Percentiles rank a stretch among this genome's conserved stretches.
These are phyloP conservation scores for Syrista parreyssii DNA, from an alignment of 2,888 invertebrate genomes.

Conservation along the genomic window DNA sequence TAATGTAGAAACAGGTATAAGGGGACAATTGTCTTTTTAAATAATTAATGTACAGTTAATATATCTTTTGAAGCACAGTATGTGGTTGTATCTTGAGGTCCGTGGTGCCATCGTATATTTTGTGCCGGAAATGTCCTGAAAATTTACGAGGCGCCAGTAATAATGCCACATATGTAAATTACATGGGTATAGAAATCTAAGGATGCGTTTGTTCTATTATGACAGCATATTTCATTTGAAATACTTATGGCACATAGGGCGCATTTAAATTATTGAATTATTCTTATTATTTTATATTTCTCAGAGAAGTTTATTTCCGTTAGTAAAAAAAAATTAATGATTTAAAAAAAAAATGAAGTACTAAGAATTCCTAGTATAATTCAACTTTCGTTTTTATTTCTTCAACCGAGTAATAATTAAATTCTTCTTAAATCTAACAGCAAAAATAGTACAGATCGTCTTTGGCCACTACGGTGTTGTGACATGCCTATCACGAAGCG, in stretches of 20 bases:
- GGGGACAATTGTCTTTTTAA: background rate
- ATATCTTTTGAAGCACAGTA: constrained; percentile 2
- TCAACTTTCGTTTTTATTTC: constrained; percentile 9
- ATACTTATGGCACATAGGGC: background rate
- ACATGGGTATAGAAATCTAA: background rate
- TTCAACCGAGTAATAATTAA: constrained; percentile 17
- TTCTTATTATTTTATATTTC: background rate
- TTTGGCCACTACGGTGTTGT: constrained; percentile 99
- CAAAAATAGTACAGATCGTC: constrained; percentile 97
- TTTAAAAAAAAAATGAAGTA: background rate
- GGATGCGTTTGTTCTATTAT: background rate
- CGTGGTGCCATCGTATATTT: background rate
- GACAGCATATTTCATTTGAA: background rate
- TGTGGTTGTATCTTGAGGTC: background rate
- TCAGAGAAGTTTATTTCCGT: background rate
- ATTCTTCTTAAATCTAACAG: constrained; percentile 67
- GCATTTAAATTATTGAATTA: background rate
- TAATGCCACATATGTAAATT: background rate
- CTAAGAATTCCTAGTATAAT: background rate
- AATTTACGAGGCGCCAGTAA: background rate
- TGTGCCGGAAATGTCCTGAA: background rate
- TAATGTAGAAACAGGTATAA: background rate
- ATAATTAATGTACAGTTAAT: background rate
- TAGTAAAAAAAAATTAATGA: background rate
- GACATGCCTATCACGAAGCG: constrained; percentile 96